These are phyloP conservation scores for Physella acuta DNA, from an alignment of 1,140 invertebrate species.

Conservation along the genomic window DNA sequence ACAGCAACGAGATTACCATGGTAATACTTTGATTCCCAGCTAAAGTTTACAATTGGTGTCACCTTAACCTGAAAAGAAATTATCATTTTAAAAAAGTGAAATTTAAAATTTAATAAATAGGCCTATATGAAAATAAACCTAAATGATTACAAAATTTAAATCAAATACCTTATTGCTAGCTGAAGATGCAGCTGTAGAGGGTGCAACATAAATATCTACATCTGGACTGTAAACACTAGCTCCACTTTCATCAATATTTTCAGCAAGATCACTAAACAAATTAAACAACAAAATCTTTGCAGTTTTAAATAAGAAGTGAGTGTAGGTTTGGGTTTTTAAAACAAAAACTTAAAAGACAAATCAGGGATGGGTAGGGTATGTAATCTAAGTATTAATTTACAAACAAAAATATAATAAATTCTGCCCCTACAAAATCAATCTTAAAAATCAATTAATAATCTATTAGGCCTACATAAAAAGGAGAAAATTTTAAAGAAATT, in stretches of 20 bases:
- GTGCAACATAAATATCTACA: conserved; percentile 72
- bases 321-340: background rate
- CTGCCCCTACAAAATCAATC: background rate
- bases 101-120: background rate
- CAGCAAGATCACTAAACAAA: conserved; percentile 10
- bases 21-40: conserved; percentile 86
- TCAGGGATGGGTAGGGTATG: background rate
- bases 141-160: background rate
- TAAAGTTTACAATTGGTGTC: conserved; percentile 87
- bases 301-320: background rate
- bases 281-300: background rate
- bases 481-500: background rate
- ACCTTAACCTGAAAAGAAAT: conserved; percentile 76
- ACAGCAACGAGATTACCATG: conserved; percentile 84
- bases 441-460: background rate
- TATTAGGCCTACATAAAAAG: background rate
- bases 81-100: background rate
- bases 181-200: conserved; percentile 58
- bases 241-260: conserved; percentile 70
- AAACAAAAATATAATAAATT: background rate
- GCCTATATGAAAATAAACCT: background rate
- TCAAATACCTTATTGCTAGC: conserved; percentile 49
- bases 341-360: background rate
- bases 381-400: background rate
- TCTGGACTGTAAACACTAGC: conserved; percentile 70